phyloP scores from a whole-genome alignment of 2,888 invertebrate genomes.

The Eudemis profundana region DNA sequence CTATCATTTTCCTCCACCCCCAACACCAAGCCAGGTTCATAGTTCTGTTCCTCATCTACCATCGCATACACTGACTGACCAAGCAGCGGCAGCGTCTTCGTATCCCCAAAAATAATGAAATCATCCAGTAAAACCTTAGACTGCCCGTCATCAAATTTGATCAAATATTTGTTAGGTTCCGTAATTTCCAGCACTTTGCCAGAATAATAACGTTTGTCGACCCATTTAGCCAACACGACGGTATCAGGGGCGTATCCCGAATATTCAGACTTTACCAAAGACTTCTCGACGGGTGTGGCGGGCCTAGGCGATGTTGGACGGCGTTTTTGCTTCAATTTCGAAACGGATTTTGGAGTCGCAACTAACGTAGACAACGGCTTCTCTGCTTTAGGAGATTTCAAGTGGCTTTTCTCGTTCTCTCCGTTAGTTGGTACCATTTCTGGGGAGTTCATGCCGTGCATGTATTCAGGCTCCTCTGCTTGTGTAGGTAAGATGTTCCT shows the following conservation, averaged over 20 bases:
- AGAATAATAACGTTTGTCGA: slow-evolving; percentile 88
- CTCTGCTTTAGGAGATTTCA: slow-evolving; percentile 74
- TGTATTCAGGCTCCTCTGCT: slow-evolving; percentile 74
- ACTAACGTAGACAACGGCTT: slow-evolving; percentile 67
- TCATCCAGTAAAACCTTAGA: slow-evolving; percentile 85
- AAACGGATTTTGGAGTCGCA: slow-evolving; percentile 77
- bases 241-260: slow-evolving; percentile 75
- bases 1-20: slow-evolving; percentile 75
- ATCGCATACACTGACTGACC: slow-evolving; percentile 84
- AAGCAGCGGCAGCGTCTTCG: slow-evolving; percentile 78
- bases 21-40: slow-evolving; percentile 82
- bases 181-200: slow-evolving; percentile 85
- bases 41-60: slow-evolving; percentile 82
- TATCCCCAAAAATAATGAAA: slow-evolving; percentile 85
- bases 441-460: slow-evolving; percentile 79
- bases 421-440: slow-evolving; percentile 79
- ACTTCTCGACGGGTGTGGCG: slow-evolving; percentile 76
- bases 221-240: slow-evolving; percentile 88
- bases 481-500: slow-evolving; percentile 76
- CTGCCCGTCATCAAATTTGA: slow-evolving; percentile 87
- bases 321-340: slow-evolving; percentile 74
- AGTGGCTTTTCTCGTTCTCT: slow-evolving; percentile 61
- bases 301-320: slow-evolving; percentile 76
- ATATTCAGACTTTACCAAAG: slow-evolving; percentile 66
- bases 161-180: slow-evolving; percentile 85